Conservation (phyloP, 2,797 vertebrate species). For the Bovichtus diacanthus region DNA sequence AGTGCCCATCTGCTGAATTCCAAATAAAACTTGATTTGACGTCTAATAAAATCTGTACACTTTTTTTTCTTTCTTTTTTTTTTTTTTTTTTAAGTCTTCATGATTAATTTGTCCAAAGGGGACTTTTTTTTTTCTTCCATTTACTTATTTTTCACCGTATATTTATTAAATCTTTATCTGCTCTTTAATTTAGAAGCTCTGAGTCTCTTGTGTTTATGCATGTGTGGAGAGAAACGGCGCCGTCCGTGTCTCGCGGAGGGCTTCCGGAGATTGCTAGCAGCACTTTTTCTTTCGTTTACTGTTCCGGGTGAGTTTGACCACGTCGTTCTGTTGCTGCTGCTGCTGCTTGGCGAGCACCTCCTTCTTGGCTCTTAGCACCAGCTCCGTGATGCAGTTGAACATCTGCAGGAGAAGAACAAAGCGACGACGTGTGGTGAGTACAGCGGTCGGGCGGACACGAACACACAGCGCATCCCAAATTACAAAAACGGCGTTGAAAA, state of each 20-base stretch:
- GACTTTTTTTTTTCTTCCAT: conserved; percentile 62
- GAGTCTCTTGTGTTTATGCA: conserved; percentile 74
- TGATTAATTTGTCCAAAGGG: conserved; percentile 85
- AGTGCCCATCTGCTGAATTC: conserved; percentile 88
- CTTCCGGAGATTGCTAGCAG: conserved; percentile 88
- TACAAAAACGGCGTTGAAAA: too few relatives aligned
- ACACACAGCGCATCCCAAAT: too few relatives aligned
- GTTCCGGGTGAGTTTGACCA: conserved; percentile 98
- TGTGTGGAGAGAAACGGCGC: conserved; percentile 51
- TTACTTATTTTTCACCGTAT: conserved; percentile 69
- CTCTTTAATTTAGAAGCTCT: conserved; percentile 83
- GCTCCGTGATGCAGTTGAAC: conserved; percentile 99
- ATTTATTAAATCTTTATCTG: conserved; percentile 83
- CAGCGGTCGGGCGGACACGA: not conserved
- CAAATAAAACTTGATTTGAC: conserved; percentile 86
- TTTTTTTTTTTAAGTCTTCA: conserved; percentile 79
- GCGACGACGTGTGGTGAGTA: not conserved
- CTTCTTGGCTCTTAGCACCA: conserved; percentile 98
- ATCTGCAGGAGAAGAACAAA: conserved; percentile 85
- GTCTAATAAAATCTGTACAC: conserved; percentile 87
- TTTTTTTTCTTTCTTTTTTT: conserved; percentile 66
- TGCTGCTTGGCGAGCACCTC: conserved; percentile 97
- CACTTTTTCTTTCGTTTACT: conserved; percentile 99
- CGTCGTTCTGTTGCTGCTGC: conserved; percentile 98
- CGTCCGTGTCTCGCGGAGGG: conserved; percentile 53